Evolutionary conservation across 1,140 invertebrate species (phyloP), one percentile per base, ranked within the genome.

Genomic region (Calephelis nemesis): DNA sequence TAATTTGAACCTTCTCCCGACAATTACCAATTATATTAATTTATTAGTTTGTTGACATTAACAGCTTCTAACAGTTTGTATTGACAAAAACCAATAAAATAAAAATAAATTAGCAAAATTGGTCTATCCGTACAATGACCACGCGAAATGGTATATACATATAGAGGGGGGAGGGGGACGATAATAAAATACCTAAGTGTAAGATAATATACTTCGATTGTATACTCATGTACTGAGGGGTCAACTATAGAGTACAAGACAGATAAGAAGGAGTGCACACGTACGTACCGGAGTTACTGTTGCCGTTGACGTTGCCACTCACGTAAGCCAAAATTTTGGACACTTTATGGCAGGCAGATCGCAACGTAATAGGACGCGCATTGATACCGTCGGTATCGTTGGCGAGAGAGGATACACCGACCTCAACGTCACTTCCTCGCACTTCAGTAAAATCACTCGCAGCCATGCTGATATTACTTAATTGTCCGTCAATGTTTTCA

Each of bases 291-390:
- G 62, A 4, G 12, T 8, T 54, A 30, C 30, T 30, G 42, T 60
- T 54, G 13, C 47, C 47, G 54, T 62, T 68, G 3, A 64, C 64
- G 52, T 76, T 74, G 67, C 67, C 40, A 39, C 65, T 72, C 3
- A 67, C 68, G 12, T 73, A 64, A 11, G 67, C 63, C 30, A 78
- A 62, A 39, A 78, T 78, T 66, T 74, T 72, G 0, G 80, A 76
- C 72, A 82, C 70, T 67, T 72, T 78, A 19, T 74, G 67, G 50
- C 80, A 82, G 5, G 80, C 80, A 8, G 69, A 69, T 39, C 74
- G 50, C 19, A 78, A 68, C 0, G 74, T 65, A 40, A 65, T 47
- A 45, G 50, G 13, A 8, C 64, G 30, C n/a, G 66, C n/a, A 12
- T 66, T 62, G 62, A 19, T 54, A 15, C 50, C 42, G 10, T 40